Evolutionary conservation across 2,888 invertebrate genomes (phyloP).

Genomic region (Microctonus hyperodae): DNA sequence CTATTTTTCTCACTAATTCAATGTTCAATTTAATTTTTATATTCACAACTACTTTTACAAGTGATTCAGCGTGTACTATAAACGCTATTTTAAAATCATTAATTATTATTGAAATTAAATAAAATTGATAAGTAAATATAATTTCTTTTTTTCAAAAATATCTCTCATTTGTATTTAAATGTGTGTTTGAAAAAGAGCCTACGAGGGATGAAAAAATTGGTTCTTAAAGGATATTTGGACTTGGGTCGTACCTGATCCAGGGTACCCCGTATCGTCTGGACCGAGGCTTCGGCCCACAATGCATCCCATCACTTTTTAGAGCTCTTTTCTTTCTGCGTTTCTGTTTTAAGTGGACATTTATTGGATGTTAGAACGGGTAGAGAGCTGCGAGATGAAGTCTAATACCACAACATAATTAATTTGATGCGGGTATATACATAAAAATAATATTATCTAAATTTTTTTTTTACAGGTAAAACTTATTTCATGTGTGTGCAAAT

Average conservation of each 20-base stretch:
- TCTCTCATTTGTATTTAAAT: neutral
- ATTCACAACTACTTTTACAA: neutral
- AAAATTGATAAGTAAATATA: neutral
- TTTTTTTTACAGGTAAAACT: constrained; percentile 8
- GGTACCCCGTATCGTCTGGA: constrained; percentile 62
- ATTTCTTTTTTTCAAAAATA: neutral
- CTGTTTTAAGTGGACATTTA: constrained; percentile 61
- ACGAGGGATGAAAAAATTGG: constrained; percentile 46
- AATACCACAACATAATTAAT: constrained; percentile 50
- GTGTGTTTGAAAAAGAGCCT: constrained; percentile 43
- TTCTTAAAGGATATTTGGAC: constrained; percentile 54
- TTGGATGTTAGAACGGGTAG: constrained; percentile 59
- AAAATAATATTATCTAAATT: constrained; percentile 13
- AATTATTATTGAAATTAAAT: neutral
- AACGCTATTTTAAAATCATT: neutral
- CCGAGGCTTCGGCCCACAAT: constrained; percentile 62
- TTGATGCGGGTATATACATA: constrained; percentile 34
- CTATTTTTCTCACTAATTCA: neutral
- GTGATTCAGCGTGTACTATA: constrained; percentile 11
- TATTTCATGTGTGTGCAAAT: constrained; percentile 4
- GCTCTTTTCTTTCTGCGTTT: constrained; percentile 60
- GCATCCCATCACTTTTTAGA: constrained; percentile 60
- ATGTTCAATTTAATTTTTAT: neutral
- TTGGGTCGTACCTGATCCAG: constrained; percentile 63
- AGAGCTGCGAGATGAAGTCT: constrained; percentile 57